phyloP scores from a whole-genome alignment of 1,140 invertebrate species.

The Neodiprion virginianus region DNA sequence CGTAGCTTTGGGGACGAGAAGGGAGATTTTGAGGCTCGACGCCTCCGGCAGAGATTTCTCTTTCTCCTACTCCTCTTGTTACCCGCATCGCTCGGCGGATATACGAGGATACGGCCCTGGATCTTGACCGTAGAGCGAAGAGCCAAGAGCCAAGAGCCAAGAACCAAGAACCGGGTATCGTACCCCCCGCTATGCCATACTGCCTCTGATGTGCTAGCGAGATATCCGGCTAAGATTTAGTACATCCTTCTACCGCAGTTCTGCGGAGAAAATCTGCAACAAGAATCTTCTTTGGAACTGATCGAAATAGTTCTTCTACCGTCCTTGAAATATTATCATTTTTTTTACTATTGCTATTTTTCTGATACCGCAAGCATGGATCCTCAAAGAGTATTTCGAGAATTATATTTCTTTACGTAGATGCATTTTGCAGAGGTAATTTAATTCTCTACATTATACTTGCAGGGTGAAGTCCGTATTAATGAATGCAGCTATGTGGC shows the following conservation, averaged over 20 bases:
- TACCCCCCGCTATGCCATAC: slow-evolving; percentile 45
- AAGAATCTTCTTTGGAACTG: slow-evolving; percentile 50
- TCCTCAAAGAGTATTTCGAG: slow-evolving; percentile 15
- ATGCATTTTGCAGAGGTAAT: background rate
- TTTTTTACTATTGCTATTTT: background rate
- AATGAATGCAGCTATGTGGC: too few relatives aligned
- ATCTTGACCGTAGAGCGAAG: background rate
- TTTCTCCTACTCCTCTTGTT: too few relatives aligned
- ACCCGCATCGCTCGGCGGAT: too few relatives aligned
- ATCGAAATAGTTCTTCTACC: slow-evolving; percentile 46
- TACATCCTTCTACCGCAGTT: slow-evolving; percentile 45
- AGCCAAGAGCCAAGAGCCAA: background rate
- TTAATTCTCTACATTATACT: too few relatives aligned
- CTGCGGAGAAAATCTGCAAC: slow-evolving; percentile 45
- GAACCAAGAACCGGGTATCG: background rate
- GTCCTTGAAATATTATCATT: slow-evolving; percentile 47
- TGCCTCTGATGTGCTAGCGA: slow-evolving; percentile 50
- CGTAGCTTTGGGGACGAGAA: too few relatives aligned
- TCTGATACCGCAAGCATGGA: slow-evolving; percentile 20
- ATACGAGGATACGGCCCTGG: background rate
- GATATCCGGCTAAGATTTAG: slow-evolving; percentile 51
- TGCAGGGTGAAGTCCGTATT: too few relatives aligned
- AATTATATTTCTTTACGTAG: slow-evolving; percentile 12
- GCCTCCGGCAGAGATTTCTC: too few relatives aligned
- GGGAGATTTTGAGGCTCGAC: too few relatives aligned